These are phyloP conservation scores for Eonycteris spelaea DNA, from an alignment of 2,113 vertebrate genomes.

Conservation along the genomic window DNA sequence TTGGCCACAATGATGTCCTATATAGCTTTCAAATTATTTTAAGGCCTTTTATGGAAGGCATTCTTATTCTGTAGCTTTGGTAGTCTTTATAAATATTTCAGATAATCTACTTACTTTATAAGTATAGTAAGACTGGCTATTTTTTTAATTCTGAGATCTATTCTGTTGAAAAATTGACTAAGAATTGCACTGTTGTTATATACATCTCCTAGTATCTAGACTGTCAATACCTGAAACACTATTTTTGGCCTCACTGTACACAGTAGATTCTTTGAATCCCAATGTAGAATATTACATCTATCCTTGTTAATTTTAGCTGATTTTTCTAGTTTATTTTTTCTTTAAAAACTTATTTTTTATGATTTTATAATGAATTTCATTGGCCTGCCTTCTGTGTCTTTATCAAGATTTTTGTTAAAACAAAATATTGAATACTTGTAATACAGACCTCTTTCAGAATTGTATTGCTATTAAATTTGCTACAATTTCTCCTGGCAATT, in stretches of 20 bases:
- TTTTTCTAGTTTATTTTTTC: neutral
- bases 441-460: neutral
- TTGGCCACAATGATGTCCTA: neutral
- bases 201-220: neutral
- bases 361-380: conserved; percentile 18
- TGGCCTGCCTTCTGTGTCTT: neutral
- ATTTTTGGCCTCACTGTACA: neutral
- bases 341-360: neutral
- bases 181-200: neutral
- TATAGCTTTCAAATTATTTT: neutral
- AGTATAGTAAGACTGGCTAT: neutral
- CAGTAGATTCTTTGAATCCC: neutral
- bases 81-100: neutral
- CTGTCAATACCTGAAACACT: neutral
- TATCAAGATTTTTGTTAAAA: conserved; percentile 16
- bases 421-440: neutral
- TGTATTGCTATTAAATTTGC: neutral
- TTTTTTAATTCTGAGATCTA: neutral
- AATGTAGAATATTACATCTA: neutral
- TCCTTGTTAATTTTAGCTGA: conserved; percentile 22
- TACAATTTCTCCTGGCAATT: neutral
- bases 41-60: neutral
- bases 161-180: neutral
- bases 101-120: neutral
- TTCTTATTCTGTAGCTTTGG: conserved; percentile 12